Base-by-base conservation (phyloP, 2,888 invertebrate species). In the Beris chalybata region DNA sequence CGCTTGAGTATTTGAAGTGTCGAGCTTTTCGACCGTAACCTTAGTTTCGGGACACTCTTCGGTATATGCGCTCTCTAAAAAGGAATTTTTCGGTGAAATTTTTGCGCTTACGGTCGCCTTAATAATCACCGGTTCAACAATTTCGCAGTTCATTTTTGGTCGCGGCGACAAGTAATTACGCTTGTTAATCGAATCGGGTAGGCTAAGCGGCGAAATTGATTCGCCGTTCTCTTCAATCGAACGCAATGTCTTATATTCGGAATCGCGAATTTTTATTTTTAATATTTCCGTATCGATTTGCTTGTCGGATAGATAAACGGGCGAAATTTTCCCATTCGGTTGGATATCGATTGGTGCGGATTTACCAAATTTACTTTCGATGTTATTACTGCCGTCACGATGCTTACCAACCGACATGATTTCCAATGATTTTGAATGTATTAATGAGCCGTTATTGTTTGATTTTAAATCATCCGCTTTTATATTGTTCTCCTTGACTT, bases 341-440 rank as follows among this genome's bases (percentile, higher is more conserved):
- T 83, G 74, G 70, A 89, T 89, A 76, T 89, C 86, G 74, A 89
- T 89, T 4, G 89, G 89, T 59, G 87, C 84, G 47, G 88, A 86
- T 77, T 88, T 86, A 2, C 80, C 83, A 66, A 87, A 77, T 50
- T 77, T 72, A 71, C 73, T 75, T 30, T 76, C 72, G 55, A 71
- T 73, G 32, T 75, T 73, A 66, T 73, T 75, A 7, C 7, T 7
- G 5, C 77, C 75, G 47, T 74, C 74, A 1, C 72, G 73, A 7
- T 74, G 74, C 13, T 71, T 72, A 61, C 61, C 69, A n/a, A 53
- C 64, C 13, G 53, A 45, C 61, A 48, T 43, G 47, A 67, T 68
- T 65, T 68, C 68, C 61, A 69, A 45, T 30, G 65, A 65, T 52
- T 65, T 48, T 30, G 65, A 65, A 5, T 38, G 15, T 29, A 57